phyloP scores from a whole-genome alignment of 2,113 vertebrate genomes.

The Rostratula benghalensis region DNA sequence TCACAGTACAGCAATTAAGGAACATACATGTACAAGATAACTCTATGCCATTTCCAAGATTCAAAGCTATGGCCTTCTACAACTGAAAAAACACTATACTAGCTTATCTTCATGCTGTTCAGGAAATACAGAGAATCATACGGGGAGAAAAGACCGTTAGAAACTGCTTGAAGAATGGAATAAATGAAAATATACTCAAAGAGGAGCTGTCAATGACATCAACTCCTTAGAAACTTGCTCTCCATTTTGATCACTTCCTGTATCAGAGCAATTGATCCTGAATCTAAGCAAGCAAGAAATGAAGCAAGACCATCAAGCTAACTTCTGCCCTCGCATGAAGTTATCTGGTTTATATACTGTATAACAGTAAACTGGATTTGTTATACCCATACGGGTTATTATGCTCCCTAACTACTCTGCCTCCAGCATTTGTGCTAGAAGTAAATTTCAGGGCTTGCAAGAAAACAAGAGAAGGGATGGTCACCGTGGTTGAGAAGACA shows the following conservation, averaged over 20 bases:
- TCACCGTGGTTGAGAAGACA: background rate
- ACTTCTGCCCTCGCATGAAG: background rate
- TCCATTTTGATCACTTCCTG: background rate
- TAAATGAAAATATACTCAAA: background rate
- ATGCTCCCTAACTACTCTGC: background rate
- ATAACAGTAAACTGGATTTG: background rate
- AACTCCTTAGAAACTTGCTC: background rate
- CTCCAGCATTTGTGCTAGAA: background rate
- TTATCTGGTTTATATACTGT: background rate
- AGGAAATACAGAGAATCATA: background rate
- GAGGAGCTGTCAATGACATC: background rate
- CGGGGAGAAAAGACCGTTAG: background rate
- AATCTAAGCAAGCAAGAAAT: background rate
- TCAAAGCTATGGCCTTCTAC: background rate
- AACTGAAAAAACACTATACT: background rate
- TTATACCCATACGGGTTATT: background rate
- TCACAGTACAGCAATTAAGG: background rate
- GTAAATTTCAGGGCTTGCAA: background rate
- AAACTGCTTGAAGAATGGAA: background rate
- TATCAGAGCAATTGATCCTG: background rate
- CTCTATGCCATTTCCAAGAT: background rate
- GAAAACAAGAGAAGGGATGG: background rate
- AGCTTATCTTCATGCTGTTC: background rate
- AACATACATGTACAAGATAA: background rate
- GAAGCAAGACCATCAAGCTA: background rate